Percentiles rank a stretch among this genome's conserved stretches.
Conservation (phyloP, 2,888 invertebrate genomes). For the Acrobasis suavella region DNA sequence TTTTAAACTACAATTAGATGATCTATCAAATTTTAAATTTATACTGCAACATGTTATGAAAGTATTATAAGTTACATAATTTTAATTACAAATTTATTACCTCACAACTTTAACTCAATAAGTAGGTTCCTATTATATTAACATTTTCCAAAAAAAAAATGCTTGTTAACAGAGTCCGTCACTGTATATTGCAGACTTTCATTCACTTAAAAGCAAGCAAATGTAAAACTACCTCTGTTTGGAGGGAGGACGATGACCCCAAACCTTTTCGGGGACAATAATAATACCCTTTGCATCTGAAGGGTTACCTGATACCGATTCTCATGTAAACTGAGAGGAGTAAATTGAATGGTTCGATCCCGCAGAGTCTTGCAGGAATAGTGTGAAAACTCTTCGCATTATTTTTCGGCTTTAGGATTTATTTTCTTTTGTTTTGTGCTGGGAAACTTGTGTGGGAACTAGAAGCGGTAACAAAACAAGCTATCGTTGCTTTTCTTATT, state of each 20-base stretch:
- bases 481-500: too few relatives aligned
- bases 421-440: neutral
- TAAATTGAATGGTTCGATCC: constrained; percentile 16
- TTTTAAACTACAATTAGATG: too few relatives aligned
- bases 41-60: too few relatives aligned
- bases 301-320: constrained; percentile 30
- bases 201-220: constrained; percentile 32
- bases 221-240: constrained; percentile 31
- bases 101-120: too few relatives aligned
- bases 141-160: neutral
- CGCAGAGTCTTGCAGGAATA: neutral
- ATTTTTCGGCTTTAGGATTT: neutral
- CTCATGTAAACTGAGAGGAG: constrained; percentile 28
- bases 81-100: too few relatives aligned
- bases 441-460: neutral
- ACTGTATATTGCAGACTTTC: constrained; percentile 27
- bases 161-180: neutral
- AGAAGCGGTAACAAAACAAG: too few relatives aligned
- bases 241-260: constrained; percentile 29
- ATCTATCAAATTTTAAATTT: too few relatives aligned
- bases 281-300: constrained; percentile 28
- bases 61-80: too few relatives aligned
- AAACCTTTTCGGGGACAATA: constrained; percentile 32
- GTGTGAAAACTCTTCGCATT: neutral
- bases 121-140: too few relatives aligned